Percentiles rank a stretch among this genome's conserved stretches.
phyloP scores from a whole-genome alignment of 2,888 invertebrate genomes.

The Melipona bicolor region DNA sequence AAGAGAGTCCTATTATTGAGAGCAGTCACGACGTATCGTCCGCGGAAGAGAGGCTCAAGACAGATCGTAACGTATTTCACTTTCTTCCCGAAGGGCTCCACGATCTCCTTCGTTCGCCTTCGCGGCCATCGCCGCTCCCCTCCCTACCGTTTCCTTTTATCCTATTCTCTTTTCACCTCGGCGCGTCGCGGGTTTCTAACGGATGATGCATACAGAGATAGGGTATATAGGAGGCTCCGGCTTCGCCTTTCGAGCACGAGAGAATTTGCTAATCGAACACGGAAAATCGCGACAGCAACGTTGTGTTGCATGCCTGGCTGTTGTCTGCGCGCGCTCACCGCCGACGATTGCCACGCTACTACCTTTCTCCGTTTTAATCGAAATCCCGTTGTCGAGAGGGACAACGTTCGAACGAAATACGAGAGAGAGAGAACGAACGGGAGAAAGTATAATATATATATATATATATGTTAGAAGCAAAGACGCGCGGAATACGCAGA shows the following conservation, averaged over 20 bases:
- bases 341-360: not conserved
- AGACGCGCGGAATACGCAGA: too few relatives aligned
- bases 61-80: constrained; percentile 79
- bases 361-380: constrained; percentile 26
- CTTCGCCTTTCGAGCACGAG: constrained; percentile 47
- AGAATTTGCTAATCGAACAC: constrained; percentile 76
- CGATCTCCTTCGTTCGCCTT: constrained; percentile 28
- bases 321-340: not conserved
- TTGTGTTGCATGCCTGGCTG: constrained; percentile 30
- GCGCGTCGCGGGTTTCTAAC: constrained; percentile 35
- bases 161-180: constrained; percentile 20
- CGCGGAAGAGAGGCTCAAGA: constrained; percentile 70
- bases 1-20: constrained; percentile 80
- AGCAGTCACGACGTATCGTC: constrained; percentile 78
- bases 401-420: not conserved
- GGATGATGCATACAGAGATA: constrained; percentile 71
- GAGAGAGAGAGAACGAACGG: not conserved
- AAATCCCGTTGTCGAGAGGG: constrained; percentile 7
- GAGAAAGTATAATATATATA: not conserved
- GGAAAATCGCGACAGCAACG: constrained; percentile 77
- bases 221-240: constrained; percentile 26
- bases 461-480: too few relatives aligned
- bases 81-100: constrained; percentile 77
- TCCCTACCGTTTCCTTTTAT: not conserved
- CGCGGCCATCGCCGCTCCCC: not conserved